Base-by-base conservation (phyloP, 2,113 vertebrate genomes). In the Paracanthobrama guichenoti region DNA sequence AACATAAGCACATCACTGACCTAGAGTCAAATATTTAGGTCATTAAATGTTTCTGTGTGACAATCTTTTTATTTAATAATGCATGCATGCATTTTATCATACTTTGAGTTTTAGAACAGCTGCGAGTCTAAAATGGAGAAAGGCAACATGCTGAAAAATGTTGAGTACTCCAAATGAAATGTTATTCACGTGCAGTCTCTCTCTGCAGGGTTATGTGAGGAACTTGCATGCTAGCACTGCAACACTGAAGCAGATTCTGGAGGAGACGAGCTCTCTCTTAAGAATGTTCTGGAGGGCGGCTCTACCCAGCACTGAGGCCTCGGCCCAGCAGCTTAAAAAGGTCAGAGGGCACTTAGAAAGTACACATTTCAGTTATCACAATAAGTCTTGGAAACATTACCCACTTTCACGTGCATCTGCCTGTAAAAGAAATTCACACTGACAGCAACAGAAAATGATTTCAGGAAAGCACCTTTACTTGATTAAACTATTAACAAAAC, bases 281-380 rank as follows among this genome's bases (percentile, higher is more conserved):
- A 44, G 81, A 44, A 93, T 92, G 90, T 97, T 97, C 93, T 98
- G 96, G 96, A 93, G 92, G 84, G 92, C 92, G 0, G 85, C 87
- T 46, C 90, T 95, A 69, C 95, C 96, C 0, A 42, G 13, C 14
- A 0, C 78, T 7, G 80, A 81, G 22, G 71, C 88, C 46, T 50
- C 90, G 1, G n/a, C 59, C 0, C 90, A 86, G 82, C 75, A 84
- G 14, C 62, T 82, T 79, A 87, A 87, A 85, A 89, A 78, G 91
- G 95, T 96, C 82, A 87, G 93, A 77, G 22, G 24, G 60, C 35
- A 35, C 48, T 62, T 20, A 57, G 12, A 14, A 73, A 20, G 14
- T 66, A 20, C 0, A 82, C 18, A n/a, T 12, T 73, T 14, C 16
- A 75, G 20, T 28, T 50, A 18, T 50, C 24, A 50, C 6, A 64